A percentile compares a stretch with the other conserved stretches of the same genome.
These are phyloP conservation scores for Momotus momota DNA, from an alignment of 2,797 vertebrate species.

Conservation along the genomic window DNA sequence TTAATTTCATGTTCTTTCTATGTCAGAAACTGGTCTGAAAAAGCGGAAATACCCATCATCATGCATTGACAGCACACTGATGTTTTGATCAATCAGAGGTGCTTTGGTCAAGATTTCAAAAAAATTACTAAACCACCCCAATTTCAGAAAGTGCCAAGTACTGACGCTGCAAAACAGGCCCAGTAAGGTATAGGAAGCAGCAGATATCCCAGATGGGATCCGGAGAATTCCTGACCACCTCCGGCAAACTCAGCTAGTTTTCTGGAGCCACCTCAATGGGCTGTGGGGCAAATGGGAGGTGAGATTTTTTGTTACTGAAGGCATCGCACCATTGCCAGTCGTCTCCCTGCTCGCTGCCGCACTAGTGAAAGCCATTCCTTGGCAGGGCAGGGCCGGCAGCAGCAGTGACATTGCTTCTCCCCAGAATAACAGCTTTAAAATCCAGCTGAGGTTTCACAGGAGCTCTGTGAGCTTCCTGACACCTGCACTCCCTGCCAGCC, in stretches of 20 bases:
- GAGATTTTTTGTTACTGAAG: neutral
- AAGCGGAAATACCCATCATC: neutral
- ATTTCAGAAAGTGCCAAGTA: neutral
- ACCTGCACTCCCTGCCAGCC: neutral
- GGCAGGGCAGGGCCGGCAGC: neutral
- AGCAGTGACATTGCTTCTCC: neutral
- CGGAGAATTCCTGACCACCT: neutral
- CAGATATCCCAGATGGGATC: neutral
- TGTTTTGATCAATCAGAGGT: neutral
- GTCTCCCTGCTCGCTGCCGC: neutral
- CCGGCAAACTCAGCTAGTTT: neutral
- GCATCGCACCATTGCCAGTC: accelerated
- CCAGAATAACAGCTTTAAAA: neutral
- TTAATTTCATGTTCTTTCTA: neutral
- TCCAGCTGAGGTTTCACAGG: neutral
- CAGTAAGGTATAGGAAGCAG: neutral
- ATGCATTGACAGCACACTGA: neutral
- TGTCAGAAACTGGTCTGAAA: neutral
- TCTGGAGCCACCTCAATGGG: neutral
- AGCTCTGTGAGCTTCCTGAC: neutral
- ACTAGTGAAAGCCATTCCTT: neutral
- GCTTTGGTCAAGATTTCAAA: neutral
- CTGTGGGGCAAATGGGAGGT: neutral
- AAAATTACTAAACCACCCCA: neutral
- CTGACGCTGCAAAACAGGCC: neutral